Base-by-base conservation (phyloP, 2,797 vertebrate species). In the Enteromius treurensis region DNA sequence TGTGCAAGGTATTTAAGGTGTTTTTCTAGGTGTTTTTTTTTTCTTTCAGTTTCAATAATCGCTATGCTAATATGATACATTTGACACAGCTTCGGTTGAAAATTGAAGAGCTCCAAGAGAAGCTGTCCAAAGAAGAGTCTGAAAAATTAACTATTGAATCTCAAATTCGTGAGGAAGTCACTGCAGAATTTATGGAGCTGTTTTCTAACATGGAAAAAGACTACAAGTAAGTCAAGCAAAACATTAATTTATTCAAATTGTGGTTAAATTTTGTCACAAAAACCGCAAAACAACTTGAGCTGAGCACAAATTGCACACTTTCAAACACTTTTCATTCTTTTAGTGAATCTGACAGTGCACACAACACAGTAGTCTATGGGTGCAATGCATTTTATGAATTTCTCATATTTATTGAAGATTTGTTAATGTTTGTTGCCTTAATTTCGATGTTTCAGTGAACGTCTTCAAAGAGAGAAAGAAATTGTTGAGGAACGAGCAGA, bases 111-210 rank as follows among this genome's bases (percentile, higher is more conserved):
- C 86, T 93, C 88, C 92, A 93, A 92, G 91, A 90, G 85, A 95
- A 92, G 81, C 87, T 95, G 4, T 89, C 92, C 58, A 79, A 90
- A 82, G 91, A 94, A 76, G 94, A 93, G 85, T 94, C 93, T 40
- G 94, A 95, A n/a, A 95, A 96, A 34, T 62, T 97, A 85, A 83
- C 93, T 4, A 85, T 97, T 87, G 97, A 99, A 89, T 90, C 96
- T 81, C 95, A 94, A 90, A 96, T 99, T 80, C 95, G 97, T 88
- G 95, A 97, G 75, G 97, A 98, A 88, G 96, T 98, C 83, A 90
- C 92, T 0, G 37, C 93, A 10, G 97, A 98, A 85, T 96, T 96
- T 87, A 90, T 93, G 65, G 92, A 95, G 15, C 94, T 96, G 74
- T 95, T 95, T 88, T 91, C 90, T 81, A 92, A 96, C 80, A 93